phyloP scores from a whole-genome alignment of 2,113 vertebrate species.

The Tragelaphus imberbis region DNA sequence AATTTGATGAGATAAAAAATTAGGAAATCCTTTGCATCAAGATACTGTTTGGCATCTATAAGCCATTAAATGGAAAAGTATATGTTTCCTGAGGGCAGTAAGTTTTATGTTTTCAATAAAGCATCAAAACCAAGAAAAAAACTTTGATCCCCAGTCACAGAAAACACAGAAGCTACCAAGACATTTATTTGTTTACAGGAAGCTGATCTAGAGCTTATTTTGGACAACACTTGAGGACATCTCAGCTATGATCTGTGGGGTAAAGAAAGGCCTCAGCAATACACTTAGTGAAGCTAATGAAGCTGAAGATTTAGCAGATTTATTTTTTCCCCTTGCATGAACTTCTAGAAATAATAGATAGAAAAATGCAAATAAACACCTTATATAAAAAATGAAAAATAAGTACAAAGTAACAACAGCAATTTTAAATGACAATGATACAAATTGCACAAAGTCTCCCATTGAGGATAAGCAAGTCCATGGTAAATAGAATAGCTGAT shows the following conservation, averaged over 20 bases:
- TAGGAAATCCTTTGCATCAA: not conserved
- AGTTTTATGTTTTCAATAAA: conserved; percentile 40
- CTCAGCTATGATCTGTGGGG: not conserved
- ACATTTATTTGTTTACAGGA: conserved; percentile 61
- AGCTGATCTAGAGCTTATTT: conserved; percentile 10
- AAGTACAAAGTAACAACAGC: not conserved
- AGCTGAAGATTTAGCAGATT: not conserved
- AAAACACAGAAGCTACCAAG: conserved; percentile 63
- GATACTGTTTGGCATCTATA: not conserved
- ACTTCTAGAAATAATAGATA: not conserved
- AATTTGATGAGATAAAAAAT: conserved; percentile 9
- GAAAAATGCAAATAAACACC: not conserved
- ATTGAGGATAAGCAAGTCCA: not conserved
- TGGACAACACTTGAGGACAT: not conserved
- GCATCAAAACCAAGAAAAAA: conserved; percentile 61
- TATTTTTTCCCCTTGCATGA: not conserved
- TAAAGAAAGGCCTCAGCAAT: not conserved
- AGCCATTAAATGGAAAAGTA: not conserved
- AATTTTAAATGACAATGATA: not conserved
- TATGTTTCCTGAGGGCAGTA: conserved; percentile 9
- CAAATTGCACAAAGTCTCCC: not conserved
- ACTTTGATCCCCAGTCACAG: conserved; percentile 65
- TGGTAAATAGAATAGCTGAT: not conserved
- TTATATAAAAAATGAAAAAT: not conserved
- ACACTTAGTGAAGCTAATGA: not conserved